phyloP scores from a whole-genome alignment of 2,113 vertebrate genomes.

The Tympanuchus pallidicinctus region DNA sequence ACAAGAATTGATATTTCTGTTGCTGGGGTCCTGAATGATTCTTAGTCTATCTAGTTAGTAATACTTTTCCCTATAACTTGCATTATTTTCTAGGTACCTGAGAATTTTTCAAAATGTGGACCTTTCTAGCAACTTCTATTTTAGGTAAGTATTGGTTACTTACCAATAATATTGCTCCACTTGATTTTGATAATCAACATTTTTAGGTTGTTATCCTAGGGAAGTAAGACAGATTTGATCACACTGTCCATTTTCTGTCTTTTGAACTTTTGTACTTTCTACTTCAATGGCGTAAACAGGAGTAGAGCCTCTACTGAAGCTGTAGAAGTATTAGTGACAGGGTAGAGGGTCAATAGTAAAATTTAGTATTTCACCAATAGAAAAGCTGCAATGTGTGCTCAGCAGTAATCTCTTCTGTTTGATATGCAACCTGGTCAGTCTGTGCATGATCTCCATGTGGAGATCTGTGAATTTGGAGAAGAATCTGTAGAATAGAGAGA shows the following conservation, averaged over 20 bases:
- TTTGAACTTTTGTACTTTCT: not conserved
- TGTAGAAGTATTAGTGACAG: not conserved
- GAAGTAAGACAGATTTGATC: not conserved
- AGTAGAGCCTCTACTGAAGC: not conserved
- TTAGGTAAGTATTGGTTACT: conserved; percentile 84
- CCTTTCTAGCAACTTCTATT: conserved; percentile 98
- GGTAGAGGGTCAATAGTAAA: not conserved
- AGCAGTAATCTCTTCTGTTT: not conserved
- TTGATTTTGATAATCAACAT: not conserved
- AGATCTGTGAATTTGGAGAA: not conserved
- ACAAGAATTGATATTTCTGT: not conserved
- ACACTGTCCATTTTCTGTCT: not conserved
- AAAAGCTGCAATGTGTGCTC: not conserved
- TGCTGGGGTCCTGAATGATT: not conserved
- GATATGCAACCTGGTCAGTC: not conserved
- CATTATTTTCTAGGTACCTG: conserved; percentile 84
- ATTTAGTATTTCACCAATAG: not conserved
- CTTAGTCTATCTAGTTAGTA: not conserved
- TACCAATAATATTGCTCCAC: not conserved
- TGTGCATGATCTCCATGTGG: not conserved
- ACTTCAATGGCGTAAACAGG: not conserved
- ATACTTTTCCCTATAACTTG: not conserved
- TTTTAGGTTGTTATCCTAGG: not conserved
- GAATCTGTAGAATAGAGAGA: not conserved
- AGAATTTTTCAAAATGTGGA: conserved; percentile 98